These are phyloP conservation scores for Ceratotherium simum DNA, from an alignment of 2,113 vertebrate genomes.

Conservation along the genomic window DNA sequence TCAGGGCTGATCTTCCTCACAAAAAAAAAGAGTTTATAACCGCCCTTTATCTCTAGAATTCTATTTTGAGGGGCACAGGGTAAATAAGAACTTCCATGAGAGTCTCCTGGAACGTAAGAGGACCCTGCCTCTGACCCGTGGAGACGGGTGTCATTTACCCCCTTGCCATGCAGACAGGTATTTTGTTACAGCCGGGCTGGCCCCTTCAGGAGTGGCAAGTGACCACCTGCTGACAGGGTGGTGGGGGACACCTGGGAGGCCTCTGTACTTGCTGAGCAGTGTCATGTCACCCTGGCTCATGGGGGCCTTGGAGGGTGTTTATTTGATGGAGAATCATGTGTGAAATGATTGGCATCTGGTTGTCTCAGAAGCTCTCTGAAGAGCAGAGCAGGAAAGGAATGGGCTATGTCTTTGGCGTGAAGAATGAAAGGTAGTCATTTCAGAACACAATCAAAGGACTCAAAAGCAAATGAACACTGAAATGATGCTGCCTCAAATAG, in stretches of 20 bases:
- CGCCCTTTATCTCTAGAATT: not conserved
- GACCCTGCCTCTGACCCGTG: not conserved
- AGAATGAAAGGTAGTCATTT: not conserved
- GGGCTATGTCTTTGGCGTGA: not conserved
- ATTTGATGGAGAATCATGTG: not conserved
- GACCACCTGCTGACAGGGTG: not conserved
- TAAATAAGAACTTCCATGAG: not conserved
- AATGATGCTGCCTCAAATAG: not conserved
- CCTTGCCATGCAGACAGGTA: rapidly evolving
- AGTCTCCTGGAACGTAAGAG: rapidly evolving
- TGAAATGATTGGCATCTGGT: not conserved
- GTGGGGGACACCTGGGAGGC: not conserved
- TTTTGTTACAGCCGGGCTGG: not conserved
- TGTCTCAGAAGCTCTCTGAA: not conserved
- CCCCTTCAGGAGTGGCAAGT: not conserved
- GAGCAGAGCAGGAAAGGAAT: not conserved
- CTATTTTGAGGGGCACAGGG: not conserved
- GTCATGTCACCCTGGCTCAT: rapidly evolving
- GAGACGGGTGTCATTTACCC: not conserved
- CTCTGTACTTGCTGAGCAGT: too few species aligned
- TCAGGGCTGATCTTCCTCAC: too few species aligned
- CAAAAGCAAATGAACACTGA: not conserved
- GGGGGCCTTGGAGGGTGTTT: not conserved
- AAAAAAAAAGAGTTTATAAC: too few species aligned
- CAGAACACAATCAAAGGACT: not conserved